Evolutionary conservation across 64 coral and sea anemone species (phyloP), one percentile per base, ranked within the genome.

Genomic region (Pocillopora damicornis): DNA sequence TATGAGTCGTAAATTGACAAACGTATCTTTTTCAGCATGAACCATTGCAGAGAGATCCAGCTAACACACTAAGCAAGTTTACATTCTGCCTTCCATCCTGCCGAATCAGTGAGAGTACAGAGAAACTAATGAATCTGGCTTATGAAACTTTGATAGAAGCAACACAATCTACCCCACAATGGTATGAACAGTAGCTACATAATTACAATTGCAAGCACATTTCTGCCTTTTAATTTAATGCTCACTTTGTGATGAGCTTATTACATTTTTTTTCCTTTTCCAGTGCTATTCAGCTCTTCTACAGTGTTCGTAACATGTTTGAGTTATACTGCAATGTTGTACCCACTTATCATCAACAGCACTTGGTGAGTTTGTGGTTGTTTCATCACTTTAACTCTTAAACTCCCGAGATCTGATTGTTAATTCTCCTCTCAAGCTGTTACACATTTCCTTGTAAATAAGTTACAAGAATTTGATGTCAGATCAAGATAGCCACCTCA

Each of bases 271-370:
- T 23, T 26, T 81, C 67, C 34, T 18, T 83, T 23, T 15, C 58
- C 61, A 99, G 97, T 88, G 97, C 88, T 81, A 91, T 99, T 35
- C 93, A 92, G 67, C 61, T 99, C 25, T 99, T 99, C 76, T 99
- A 99, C 90, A 99, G 90, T 45, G 97, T 94, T 35, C 87, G 97
- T 2, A 95, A 99, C 65, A 95, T 99, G 93, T 93, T 99, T 59
- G 93, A 99, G 67, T 76, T 99, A 35, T 99, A 90, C 81, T 92
- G 93, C 59, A 75, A 78, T 57, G 97, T 99, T 74, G 97, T 99
- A 4, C 97, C 97, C 16, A 95, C 97, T 0, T 99, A 95, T 76
- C 93, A 99, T 78, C 57, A 95, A 75, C 87, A 99, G 74, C 91
- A 80, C 76, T 62, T 99, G 90, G 97, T 99, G 92, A 67, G 93